Conservation (phyloP, 2,888 invertebrate genomes). For the Priocnemis perturbator region DNA sequence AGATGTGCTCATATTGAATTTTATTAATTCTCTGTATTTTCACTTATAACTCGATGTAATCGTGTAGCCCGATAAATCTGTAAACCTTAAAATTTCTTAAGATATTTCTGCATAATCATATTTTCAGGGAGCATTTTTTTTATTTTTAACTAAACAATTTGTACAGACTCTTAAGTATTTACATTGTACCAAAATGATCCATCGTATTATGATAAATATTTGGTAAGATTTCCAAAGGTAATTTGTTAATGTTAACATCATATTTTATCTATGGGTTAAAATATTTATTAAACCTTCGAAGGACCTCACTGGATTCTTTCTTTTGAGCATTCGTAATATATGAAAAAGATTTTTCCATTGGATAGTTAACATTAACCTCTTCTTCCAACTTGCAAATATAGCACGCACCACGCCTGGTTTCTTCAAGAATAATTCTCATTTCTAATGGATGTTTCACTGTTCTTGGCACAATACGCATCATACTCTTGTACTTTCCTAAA, state of each 20-base stretch:
- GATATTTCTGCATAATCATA: not conserved
- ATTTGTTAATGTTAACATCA: too few species aligned
- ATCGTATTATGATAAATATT: too few species aligned
- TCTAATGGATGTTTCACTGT: constrained; percentile 54
- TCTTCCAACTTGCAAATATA: constrained; percentile 58
- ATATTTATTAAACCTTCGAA: constrained; percentile 61
- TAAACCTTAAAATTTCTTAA: too few species aligned
- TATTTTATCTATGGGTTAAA: constrained; percentile 58
- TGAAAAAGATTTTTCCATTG: constrained; percentile 48
- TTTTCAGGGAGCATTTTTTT: too few species aligned
- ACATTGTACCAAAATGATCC: too few species aligned
- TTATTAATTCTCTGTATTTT: too few species aligned
- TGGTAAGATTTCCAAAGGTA: too few species aligned
- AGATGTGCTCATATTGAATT: constrained; percentile 33
- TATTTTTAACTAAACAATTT: too few species aligned
- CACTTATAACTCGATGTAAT: too few species aligned
- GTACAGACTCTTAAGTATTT: too few species aligned
- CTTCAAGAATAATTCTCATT: constrained; percentile 57
- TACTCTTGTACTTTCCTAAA: constrained; percentile 77
- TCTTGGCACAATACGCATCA: constrained; percentile 47
- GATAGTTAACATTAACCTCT: constrained; percentile 17
- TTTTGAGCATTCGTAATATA: constrained; percentile 65
- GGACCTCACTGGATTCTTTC: constrained; percentile 53
- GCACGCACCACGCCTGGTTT: constrained; percentile 65
- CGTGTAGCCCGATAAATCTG: too few species aligned